A percentile compares a stretch with the other conserved stretches of the same genome.
Evolutionary conservation across 2,888 invertebrate species (phyloP).

Genomic region (Drosophila melanosoma): DNA sequence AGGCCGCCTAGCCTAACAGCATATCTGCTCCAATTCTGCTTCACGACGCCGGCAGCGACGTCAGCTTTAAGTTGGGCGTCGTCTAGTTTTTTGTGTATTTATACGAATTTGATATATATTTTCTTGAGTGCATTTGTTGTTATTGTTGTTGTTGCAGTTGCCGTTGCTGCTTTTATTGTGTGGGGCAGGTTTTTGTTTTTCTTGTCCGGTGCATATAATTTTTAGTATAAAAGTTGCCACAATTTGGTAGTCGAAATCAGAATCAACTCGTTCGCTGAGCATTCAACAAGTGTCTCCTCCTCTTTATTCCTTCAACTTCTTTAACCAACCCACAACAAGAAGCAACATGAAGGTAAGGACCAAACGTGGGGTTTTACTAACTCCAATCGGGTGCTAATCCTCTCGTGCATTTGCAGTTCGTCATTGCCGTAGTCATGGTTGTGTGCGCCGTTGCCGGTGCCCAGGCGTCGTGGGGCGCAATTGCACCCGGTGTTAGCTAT

Average conservation of each 20-base stretch:
- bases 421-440: slow-evolving; percentile 84
- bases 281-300: slow-evolving; percentile 78
- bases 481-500: slow-evolving; percentile 79
- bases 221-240: slow-evolving; percentile 84
- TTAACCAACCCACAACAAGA: slow-evolving; percentile 58
- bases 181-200: slow-evolving; percentile 73
- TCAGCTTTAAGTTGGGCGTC: slow-evolving; percentile 55
- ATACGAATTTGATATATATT: slow-evolving; percentile 66
- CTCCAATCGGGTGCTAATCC: neutral
- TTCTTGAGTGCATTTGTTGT: slow-evolving; percentile 55
- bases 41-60: slow-evolving; percentile 27
- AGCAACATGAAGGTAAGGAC: slow-evolving; percentile 84
- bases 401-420: slow-evolving; percentile 72
- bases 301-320: slow-evolving; percentile 66
- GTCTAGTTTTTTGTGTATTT: slow-evolving; percentile 67
- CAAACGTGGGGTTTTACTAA: neutral
- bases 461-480: slow-evolving; percentile 81
- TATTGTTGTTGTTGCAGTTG: slow-evolving; percentile 23
- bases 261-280: slow-evolving; percentile 84
- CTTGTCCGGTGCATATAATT: slow-evolving; percentile 35
- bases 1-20: slow-evolving; percentile 44
- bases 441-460: slow-evolving; percentile 82
- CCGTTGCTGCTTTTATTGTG: slow-evolving; percentile 36
- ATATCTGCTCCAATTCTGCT: slow-evolving; percentile 66
- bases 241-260: slow-evolving; percentile 83